Conservation (phyloP, 2,888 invertebrate species). For the Lepeophtheirus nordmannii region DNA sequence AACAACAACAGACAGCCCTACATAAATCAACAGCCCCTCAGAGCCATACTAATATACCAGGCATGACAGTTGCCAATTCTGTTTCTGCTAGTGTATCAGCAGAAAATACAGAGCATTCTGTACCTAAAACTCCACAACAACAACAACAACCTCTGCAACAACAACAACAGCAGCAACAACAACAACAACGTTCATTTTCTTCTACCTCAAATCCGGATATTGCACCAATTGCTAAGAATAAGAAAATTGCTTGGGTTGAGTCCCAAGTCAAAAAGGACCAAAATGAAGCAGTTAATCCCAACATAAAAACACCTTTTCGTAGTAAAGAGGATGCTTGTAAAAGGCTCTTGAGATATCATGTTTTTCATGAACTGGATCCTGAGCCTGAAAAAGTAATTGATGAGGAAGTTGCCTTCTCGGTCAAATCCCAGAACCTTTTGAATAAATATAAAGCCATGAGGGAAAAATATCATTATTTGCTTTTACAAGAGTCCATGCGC, state of each 20-base stretch:
- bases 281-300: slow-evolving; percentile 53
- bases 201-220: not conserved
- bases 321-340: slow-evolving; percentile 57
- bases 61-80: no score
- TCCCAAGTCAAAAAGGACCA: slow-evolving; percentile 59
- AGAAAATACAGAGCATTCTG: no score
- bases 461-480: slow-evolving; percentile 53
- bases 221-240: slow-evolving; percentile 8
- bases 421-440: slow-evolving; percentile 49
- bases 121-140: no score
- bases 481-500: slow-evolving; percentile 56
- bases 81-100: no score
- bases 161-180: no score
- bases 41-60: no score
- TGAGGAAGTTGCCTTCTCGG: slow-evolving; percentile 49
- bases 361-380: slow-evolving; percentile 46
- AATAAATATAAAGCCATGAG: slow-evolving; percentile 53
- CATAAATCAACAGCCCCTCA: no score
- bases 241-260: slow-evolving; percentile 45
- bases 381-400: slow-evolving; percentile 41
- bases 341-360: slow-evolving; percentile 57
- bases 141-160: no score
- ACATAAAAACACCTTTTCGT: slow-evolving; percentile 53
- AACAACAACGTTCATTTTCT: no score
- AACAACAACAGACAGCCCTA: not conserved